phyloP scores from a whole-genome alignment of 1,140 invertebrate genomes.

The Lepidurus couesii region DNA sequence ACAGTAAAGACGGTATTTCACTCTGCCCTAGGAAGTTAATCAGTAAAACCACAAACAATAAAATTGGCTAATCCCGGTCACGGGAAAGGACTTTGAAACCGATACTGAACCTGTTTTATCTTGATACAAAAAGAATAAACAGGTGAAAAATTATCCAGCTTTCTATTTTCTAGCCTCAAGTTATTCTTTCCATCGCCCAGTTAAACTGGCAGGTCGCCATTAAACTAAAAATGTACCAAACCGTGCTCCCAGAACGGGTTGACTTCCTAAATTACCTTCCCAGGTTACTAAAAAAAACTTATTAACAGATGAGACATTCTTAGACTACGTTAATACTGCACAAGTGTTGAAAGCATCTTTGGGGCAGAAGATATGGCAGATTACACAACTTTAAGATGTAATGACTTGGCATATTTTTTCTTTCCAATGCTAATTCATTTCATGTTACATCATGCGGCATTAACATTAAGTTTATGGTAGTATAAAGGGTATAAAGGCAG shows the following conservation, averaged over 20 bases:
- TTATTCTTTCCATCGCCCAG: not conserved
- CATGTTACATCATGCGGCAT: not conserved
- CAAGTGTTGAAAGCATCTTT: slow-evolving; percentile 27
- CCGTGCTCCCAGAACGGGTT: not conserved
- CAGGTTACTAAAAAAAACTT: too few species aligned
- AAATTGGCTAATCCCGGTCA: too few species aligned
- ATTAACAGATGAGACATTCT: too few species aligned
- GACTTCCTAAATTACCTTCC: not conserved
- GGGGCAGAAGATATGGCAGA: not conserved
- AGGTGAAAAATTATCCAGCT: not conserved
- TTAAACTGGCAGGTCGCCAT: not conserved
- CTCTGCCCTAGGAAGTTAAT: too few species aligned
- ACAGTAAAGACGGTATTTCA: too few species aligned
- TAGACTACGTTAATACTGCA: not conserved
- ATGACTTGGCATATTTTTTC: not conserved
- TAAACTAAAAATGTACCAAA: not conserved
- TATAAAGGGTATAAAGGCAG: not conserved
- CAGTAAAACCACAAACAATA: too few species aligned
- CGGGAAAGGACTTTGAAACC: too few species aligned
- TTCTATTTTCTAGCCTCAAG: not conserved
- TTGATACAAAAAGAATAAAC: not conserved
- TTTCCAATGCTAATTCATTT: not conserved
- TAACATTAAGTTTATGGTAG: not conserved
- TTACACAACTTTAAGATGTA: not conserved
- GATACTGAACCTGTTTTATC: not conserved